Conservation (phyloP, 1,140 invertebrate genomes). For the Harpegnathos saltator region DNA sequence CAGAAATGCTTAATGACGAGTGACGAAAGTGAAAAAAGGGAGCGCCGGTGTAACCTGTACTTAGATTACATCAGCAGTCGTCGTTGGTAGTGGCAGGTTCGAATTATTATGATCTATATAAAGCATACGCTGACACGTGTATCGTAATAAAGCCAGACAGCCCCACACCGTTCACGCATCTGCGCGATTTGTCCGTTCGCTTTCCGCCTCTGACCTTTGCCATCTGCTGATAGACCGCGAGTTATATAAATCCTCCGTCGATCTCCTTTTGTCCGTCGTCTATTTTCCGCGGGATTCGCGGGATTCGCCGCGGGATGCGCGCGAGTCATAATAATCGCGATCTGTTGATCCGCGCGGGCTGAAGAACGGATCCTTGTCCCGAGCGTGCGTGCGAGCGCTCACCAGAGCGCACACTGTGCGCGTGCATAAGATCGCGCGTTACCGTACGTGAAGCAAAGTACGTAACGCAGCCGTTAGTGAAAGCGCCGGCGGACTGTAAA, state of each 20-base stretch:
- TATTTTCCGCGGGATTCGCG: background rate
- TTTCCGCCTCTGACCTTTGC: background rate
- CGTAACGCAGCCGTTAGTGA: constrained; percentile 68
- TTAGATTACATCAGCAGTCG: constrained; percentile 40
- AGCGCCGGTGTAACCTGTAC: constrained; percentile 10
- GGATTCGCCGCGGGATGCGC: background rate
- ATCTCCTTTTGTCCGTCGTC: background rate
- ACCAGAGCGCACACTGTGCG: background rate
- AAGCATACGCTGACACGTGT: background rate
- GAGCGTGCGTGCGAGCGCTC: background rate
- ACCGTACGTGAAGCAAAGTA: background rate
- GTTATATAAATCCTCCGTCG: background rate
- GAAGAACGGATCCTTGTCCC: constrained; percentile 36
- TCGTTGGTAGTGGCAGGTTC: background rate
- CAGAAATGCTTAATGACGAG: background rate
- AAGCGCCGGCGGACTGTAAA: constrained; percentile 71
- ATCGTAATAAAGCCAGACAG: too few species aligned
- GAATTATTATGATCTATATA: constrained; percentile 32
- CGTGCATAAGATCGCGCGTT: background rate
- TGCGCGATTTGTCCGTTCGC: too few species aligned
- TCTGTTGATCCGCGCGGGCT: background rate
- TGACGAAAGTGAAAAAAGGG: constrained; percentile 25
- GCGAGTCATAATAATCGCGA: background rate
- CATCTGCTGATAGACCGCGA: background rate
- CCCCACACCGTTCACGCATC: too few species aligned